Evolutionary conservation across 2,797 vertebrate genomes (phyloP).

Genomic region (Diplodus sargus): DNA sequence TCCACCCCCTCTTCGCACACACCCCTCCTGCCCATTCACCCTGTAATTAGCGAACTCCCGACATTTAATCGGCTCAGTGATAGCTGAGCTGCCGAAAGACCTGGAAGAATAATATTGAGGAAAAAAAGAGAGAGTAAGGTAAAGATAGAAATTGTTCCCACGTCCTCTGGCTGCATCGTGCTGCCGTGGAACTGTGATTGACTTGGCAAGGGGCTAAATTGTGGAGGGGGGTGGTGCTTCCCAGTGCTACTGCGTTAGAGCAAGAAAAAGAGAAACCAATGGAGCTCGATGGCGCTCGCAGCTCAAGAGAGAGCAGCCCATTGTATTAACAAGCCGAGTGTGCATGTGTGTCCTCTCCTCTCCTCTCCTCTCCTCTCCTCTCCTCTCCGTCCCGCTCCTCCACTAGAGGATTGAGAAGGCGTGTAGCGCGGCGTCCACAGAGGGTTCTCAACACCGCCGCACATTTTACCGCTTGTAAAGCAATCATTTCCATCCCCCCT

Average conservation of each 20-base stretch:
- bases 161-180: slow-evolving; percentile 6
- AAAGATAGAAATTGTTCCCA: slow-evolving; percentile 6
- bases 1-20: slow-evolving; percentile 36
- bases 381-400: slow-evolving; percentile 6
- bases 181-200: slow-evolving; percentile 38
- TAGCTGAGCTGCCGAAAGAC: slow-evolving; percentile 53
- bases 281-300: slow-evolving; percentile 34
- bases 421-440: slow-evolving; percentile 64
- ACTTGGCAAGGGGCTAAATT: slow-evolving; percentile 41
- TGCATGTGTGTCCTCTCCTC: slow-evolving; percentile 3
- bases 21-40: slow-evolving; percentile 57
- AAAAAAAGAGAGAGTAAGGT: slow-evolving; percentile 13
- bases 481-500: slow-evolving; percentile 75
- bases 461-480: slow-evolving; percentile 80
- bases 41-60: slow-evolving; percentile 71
- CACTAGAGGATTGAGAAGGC: slow-evolving; percentile 59
- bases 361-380: background rate
- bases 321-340: slow-evolving; percentile 55
- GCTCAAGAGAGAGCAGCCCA: slow-evolving; percentile 40
- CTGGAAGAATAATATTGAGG: slow-evolving; percentile 11
- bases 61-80: slow-evolving; percentile 70
- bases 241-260: slow-evolving; percentile 16
- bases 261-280: slow-evolving; percentile 40
- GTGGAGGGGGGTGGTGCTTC: slow-evolving; percentile 1
- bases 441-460: slow-evolving; percentile 65